These are phyloP conservation scores for Oryzias woworae DNA, from an alignment of 2,113 vertebrate species.

Conservation along the genomic window DNA sequence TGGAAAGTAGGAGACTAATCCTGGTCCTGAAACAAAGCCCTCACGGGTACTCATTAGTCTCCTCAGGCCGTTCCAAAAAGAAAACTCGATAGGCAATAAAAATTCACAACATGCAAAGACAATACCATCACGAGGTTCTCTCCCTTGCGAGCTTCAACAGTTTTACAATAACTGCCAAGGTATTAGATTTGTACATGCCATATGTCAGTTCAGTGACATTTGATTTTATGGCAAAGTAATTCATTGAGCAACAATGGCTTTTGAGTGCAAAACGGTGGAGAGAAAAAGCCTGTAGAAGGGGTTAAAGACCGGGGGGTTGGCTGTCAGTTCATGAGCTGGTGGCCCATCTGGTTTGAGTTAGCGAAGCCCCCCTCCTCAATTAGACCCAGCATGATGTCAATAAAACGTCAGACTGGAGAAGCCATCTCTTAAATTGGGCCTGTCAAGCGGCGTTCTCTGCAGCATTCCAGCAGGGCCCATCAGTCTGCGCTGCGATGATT, in stretches of 20 bases:
- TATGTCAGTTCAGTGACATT: constrained; percentile 45
- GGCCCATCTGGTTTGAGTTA: constrained; percentile 76
- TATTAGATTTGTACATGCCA: constrained; percentile 43
- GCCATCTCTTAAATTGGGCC: constrained; percentile 70
- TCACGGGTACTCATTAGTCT: constrained; percentile 28
- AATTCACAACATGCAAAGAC: constrained; percentile 23
- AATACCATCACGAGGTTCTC: constrained; percentile 18
- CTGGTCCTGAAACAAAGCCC: constrained; percentile 1
- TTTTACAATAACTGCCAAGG: constrained; percentile 37
- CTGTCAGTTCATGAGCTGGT: constrained; percentile 67
- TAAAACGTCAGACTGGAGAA: constrained; percentile 74
- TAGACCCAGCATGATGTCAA: constrained; percentile 77
- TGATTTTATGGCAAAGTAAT: constrained; percentile 47
- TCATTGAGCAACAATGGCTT: constrained; percentile 45
- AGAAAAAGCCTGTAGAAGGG: constrained; percentile 4
- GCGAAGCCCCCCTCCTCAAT: constrained; percentile 64
- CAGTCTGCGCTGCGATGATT: constrained; percentile 58
- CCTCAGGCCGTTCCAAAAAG: constrained; percentile 12
- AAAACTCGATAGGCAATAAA: constrained; percentile 14
- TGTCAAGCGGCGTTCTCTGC: constrained; percentile 68
- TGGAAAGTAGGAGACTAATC: background rate
- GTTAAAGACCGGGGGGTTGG: background rate
- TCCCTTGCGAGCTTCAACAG: constrained; percentile 11
- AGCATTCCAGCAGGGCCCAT: constrained; percentile 52
- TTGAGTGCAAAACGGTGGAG: constrained; percentile 3